Evolutionary conservation across 2,888 invertebrate species (phyloP).

Genomic region (Biston stratarius): DNA sequence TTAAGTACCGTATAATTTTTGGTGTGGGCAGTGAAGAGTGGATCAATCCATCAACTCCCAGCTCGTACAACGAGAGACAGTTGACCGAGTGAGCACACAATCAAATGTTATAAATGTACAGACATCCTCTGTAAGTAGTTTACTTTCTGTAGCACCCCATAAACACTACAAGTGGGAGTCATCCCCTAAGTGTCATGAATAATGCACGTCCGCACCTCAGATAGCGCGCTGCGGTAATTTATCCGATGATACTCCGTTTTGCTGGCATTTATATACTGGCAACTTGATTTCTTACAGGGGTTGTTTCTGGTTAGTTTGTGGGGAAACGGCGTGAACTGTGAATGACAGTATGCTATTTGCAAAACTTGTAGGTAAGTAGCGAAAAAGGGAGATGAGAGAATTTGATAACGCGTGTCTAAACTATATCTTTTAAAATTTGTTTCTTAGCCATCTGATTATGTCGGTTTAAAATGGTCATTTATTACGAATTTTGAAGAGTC

Average conservation of each 20-base stretch:
- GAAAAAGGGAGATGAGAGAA: too few species aligned
- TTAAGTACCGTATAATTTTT: too few species aligned
- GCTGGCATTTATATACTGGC: constrained; percentile 30
- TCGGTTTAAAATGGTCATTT: too few species aligned
- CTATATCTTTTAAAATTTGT: too few species aligned
- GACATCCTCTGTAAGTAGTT: constrained; percentile 7
- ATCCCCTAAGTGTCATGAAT: constrained; percentile 73
- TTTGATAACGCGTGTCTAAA: too few species aligned
- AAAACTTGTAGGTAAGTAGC: too few species aligned
- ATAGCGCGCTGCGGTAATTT: constrained; percentile 64
- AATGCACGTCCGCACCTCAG: constrained; percentile 66
- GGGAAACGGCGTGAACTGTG: constrained; percentile 7
- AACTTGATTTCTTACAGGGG: constrained; percentile 25
- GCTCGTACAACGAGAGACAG: neutral
- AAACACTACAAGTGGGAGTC: constrained; percentile 53
- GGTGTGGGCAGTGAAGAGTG: too few species aligned
- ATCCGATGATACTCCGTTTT: constrained; percentile 55
- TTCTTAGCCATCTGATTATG: too few species aligned
- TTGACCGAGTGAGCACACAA: neutral
- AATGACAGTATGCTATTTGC: too few species aligned
- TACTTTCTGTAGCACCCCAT: constrained; percentile 12
- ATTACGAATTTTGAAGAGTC: too few species aligned
- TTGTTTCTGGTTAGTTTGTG: constrained; percentile 5
- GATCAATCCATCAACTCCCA: too few species aligned
- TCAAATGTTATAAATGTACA: constrained; percentile 8